phyloP scores from a whole-genome alignment of 2,797 vertebrate genomes.

The Sebastes steindachneri region DNA sequence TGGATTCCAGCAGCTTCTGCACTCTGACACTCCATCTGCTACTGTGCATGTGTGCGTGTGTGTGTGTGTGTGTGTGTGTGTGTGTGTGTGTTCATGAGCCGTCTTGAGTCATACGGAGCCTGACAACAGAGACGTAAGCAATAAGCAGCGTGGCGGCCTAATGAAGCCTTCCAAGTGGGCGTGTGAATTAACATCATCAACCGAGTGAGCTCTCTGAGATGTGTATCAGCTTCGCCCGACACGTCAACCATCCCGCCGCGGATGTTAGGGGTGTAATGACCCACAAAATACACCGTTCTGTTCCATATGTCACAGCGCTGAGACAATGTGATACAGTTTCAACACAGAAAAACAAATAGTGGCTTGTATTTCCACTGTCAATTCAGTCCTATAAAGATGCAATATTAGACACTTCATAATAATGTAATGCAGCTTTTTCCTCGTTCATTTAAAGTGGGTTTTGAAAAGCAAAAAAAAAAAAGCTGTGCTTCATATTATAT shows the following conservation, averaged over 20 bases:
- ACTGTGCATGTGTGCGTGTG: neutral
- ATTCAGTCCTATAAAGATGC: neutral
- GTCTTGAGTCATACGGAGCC: conserved; percentile 22
- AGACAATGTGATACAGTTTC: neutral
- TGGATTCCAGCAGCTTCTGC: conserved; percentile 53
- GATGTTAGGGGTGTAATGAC: neutral
- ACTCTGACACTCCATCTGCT: conserved; percentile 57
- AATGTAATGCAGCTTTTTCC: neutral
- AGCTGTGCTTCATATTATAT: neutral
- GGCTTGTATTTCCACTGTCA: neutral
- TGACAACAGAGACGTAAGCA: conserved; percentile 37
- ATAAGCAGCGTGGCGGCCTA: conserved; percentile 14
- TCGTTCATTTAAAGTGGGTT: neutral
- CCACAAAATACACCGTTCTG: neutral
- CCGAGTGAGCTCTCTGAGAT: neutral
- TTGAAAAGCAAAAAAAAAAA: neutral
- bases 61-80: neutral
- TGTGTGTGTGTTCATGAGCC: neutral
- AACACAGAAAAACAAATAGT: neutral
- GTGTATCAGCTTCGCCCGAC: conserved; percentile 16
- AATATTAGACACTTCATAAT: neutral
- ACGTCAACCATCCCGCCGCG: neutral
- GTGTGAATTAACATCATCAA: conserved; percentile 34
- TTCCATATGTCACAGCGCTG: neutral
- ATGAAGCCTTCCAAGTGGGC: conserved; percentile 42